Percentiles rank a stretch among this genome's conserved stretches.
Conservation (phyloP, 2,797 vertebrate species). For the Gymnothorax reevesii region DNA sequence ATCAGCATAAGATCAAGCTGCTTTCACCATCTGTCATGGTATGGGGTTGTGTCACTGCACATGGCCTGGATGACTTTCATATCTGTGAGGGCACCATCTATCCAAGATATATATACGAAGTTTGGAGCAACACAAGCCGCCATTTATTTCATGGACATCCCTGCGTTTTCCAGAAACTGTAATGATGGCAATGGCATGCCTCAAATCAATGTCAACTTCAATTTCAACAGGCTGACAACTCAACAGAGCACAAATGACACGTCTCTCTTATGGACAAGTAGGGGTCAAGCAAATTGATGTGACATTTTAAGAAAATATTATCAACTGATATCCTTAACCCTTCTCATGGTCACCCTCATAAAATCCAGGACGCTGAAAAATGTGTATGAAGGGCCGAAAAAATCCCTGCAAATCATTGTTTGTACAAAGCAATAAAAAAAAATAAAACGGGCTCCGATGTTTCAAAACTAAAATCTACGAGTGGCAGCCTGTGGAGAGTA, state of each 20-base stretch:
- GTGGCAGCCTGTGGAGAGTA: background rate
- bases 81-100: no score
- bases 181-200: background rate
- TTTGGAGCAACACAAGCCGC: no score
- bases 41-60: no score
- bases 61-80: no score
- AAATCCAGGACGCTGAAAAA: background rate
- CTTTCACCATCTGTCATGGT: no score
- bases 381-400: constrained; percentile 1
- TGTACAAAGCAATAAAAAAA: constrained; percentile 14
- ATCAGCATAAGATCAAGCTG: no score
- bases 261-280: background rate
- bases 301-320: background rate
- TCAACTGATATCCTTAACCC: background rate
- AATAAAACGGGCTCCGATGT: background rate
- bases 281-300: background rate
- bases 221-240: constrained; percentile 2
- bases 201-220: background rate
- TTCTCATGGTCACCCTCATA: background rate
- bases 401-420: background rate
- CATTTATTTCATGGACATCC: no score
- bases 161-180: background rate
- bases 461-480: background rate
- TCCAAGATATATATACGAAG: no score
- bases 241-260: background rate